phyloP scores from a whole-genome alignment of 2,113 vertebrate genomes.

The Erythrolamprus reginae region DNA sequence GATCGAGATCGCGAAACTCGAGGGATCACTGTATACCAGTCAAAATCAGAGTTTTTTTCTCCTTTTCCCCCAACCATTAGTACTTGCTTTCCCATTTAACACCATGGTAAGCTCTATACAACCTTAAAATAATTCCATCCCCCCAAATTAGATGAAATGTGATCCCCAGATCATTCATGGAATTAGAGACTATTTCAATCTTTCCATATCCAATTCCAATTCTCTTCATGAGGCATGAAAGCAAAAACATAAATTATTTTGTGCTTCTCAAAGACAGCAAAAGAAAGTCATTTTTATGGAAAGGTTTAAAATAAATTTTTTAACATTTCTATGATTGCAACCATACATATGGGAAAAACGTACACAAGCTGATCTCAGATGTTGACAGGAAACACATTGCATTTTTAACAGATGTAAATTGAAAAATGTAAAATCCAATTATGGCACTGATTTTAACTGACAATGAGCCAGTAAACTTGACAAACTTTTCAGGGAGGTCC shows the following conservation, averaged over 20 bases:
- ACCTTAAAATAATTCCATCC: not conserved
- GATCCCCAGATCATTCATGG: not conserved
- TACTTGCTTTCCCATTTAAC: not conserved
- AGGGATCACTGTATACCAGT: too few species aligned
- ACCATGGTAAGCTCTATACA: not conserved
- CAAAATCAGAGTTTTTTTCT: not conserved
- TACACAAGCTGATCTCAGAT: not conserved
- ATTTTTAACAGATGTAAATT: conserved; percentile 1
- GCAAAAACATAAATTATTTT: not conserved
- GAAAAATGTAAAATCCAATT: not conserved
- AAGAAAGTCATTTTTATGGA: not conserved
- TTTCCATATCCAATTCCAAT: not conserved
- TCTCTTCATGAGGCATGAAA: not conserved
- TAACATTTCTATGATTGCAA: not conserved
- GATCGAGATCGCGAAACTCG: too few species aligned
- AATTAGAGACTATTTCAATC: not conserved
- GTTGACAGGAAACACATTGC: conserved; percentile 2
- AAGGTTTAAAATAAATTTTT: not conserved
- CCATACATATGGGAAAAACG: not conserved
- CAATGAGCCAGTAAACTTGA: not conserved
- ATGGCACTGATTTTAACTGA: conserved; percentile 10
- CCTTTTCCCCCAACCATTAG: not conserved
- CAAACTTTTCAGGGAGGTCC: not conserved
- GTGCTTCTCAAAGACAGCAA: not conserved
- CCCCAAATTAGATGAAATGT: too few species aligned